These are phyloP conservation scores for Arbacia lixula DNA, from an alignment of 53 echinoderm and acorn worm species.

Conservation along the genomic window DNA sequence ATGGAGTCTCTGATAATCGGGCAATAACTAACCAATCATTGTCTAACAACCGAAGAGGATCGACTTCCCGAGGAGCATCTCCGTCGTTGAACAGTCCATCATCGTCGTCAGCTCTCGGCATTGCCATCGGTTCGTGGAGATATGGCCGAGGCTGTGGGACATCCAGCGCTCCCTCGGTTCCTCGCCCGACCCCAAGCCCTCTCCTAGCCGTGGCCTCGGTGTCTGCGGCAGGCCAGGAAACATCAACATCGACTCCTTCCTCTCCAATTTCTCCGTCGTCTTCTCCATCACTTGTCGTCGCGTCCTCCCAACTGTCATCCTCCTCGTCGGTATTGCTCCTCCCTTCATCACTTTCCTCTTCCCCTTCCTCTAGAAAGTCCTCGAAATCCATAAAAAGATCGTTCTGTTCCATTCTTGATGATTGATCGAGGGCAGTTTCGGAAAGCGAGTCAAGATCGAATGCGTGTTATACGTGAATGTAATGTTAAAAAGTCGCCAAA, in stretches of 20 bases:
- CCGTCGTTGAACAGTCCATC: background rate
- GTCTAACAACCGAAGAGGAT: slow-evolving; percentile 14
- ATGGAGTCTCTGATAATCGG: too few species aligned
- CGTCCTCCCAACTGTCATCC: background rate
- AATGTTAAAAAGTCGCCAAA: too few species aligned
- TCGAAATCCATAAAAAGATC: too few species aligned
- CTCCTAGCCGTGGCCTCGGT: background rate
- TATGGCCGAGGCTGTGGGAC: slow-evolving; percentile 19
- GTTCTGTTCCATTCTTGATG: too few species aligned
- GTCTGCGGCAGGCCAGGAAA: background rate
- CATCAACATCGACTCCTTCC: background rate
- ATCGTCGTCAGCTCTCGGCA: too few species aligned
- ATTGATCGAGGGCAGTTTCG: too few species aligned
- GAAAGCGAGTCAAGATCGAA: too few species aligned
- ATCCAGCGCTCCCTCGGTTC: too few species aligned
- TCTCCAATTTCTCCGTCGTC: slow-evolving; percentile 14
- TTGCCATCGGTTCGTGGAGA: slow-evolving; percentile 9
- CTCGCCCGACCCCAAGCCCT: background rate
- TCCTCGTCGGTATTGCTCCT: background rate
- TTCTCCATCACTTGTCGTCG: too few species aligned
- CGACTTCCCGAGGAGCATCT: slow-evolving; percentile 8
- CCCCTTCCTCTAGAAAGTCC: too few species aligned
- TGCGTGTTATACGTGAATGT: too few species aligned
- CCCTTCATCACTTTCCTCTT: background rate
- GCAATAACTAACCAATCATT: slow-evolving; percentile 8